Conservation (phyloP, 1,140 invertebrate species). For the Euwallacea fornicatus region DNA sequence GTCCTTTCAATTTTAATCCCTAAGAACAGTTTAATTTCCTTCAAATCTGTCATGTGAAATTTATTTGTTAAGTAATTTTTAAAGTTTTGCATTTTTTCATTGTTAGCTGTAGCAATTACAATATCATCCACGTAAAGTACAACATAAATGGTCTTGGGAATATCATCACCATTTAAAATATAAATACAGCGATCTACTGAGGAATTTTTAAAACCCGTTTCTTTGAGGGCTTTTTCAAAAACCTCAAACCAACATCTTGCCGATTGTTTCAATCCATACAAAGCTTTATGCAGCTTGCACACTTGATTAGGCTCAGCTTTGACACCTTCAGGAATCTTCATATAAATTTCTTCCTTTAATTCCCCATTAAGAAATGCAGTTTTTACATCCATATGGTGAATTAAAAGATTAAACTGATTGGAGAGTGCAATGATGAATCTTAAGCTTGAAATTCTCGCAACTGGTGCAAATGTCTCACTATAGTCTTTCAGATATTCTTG, state of each 20-base stretch:
- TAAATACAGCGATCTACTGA: constrained; percentile 45
- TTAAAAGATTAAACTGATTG: constrained; percentile 53
- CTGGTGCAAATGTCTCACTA: constrained; percentile 44
- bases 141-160: constrained; percentile 38
- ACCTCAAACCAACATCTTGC: constrained; percentile 47
- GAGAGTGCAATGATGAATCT: constrained; percentile 52
- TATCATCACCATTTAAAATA: constrained; percentile 40
- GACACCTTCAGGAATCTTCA: constrained; percentile 51
- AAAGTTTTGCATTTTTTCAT: constrained; percentile 2
- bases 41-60: background rate
- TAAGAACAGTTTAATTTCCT: constrained; percentile 2
- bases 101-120: constrained; percentile 40
- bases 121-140: constrained; percentile 44
- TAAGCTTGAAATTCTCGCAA: constrained; percentile 42
- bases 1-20: background rate
- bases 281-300: constrained; percentile 50
- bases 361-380: constrained; percentile 51
- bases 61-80: background rate
- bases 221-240: constrained; percentile 43
- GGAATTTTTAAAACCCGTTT: constrained; percentile 44
- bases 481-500: constrained; percentile 51
- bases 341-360: constrained; percentile 52
- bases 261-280: constrained; percentile 55
- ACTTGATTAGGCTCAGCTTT: constrained; percentile 36
- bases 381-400: constrained; percentile 51